Evolutionary conservation across 1,140 invertebrate species (phyloP).

Genomic region (Bombus haemorrhoidalis): DNA sequence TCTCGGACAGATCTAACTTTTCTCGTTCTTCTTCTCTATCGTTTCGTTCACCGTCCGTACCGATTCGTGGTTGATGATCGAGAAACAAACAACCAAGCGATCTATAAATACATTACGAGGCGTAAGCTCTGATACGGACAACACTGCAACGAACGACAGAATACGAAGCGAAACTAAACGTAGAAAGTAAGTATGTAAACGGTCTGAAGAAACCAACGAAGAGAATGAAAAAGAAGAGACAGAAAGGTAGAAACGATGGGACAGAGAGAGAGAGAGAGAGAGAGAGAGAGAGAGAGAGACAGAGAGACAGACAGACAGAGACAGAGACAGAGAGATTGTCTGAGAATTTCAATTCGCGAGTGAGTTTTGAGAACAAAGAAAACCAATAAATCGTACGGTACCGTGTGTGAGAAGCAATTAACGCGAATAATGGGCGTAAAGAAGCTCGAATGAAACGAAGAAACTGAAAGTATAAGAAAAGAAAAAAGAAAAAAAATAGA

Average conservation of each 20-base stretch:
- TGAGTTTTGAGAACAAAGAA: background rate
- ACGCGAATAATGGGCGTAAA: slow-evolving; percentile 9
- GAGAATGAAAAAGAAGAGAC: slow-evolving; percentile 16
- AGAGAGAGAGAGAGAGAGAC: background rate
- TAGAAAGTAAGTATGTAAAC: slow-evolving; percentile 43
- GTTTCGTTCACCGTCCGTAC: accelerated
- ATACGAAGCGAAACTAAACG: slow-evolving; percentile 72
- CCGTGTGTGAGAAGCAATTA: background rate
- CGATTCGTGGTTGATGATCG: slow-evolving; percentile 58
- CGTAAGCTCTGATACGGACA: slow-evolving; percentile 80
- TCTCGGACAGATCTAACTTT: no score
- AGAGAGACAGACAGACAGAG: background rate
- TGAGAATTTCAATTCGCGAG: slow-evolving; percentile 44
- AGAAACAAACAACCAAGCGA: slow-evolving; percentile 72
- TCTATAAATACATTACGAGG: slow-evolving; percentile 82
- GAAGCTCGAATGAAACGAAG: background rate
- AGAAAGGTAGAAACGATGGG: background rate
- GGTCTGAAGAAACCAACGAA: slow-evolving; percentile 23
- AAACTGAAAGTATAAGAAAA: background rate
- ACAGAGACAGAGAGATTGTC: background rate
- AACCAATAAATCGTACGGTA: slow-evolving; percentile 1
- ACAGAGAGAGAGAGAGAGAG: background rate
- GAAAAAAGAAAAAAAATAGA: background rate
- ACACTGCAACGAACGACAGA: slow-evolving; percentile 78
- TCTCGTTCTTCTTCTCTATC: background rate